Conservation (phyloP, 2,797 vertebrate species). For the Oceanodroma leucorhoa region DNA sequence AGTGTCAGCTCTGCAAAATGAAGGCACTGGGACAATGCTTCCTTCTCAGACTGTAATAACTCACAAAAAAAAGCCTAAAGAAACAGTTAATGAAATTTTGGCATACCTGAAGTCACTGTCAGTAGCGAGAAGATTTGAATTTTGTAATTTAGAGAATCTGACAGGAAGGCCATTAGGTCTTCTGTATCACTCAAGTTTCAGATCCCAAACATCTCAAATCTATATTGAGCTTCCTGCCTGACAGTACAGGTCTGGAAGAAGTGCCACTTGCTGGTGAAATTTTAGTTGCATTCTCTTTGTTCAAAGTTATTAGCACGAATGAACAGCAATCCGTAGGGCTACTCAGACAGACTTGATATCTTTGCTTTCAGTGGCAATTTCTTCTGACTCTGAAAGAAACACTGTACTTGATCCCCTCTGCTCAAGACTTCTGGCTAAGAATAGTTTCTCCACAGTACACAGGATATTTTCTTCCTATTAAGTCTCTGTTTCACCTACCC, state of each 20-base stretch:
- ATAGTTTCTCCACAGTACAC: not conserved
- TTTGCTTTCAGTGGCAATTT: slow-evolving; percentile 23
- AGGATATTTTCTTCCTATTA: not conserved
- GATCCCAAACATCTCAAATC: not conserved
- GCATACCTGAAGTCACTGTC: not conserved
- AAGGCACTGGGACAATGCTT: not conserved
- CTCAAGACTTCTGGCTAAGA: not conserved
- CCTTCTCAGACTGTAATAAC: not conserved
- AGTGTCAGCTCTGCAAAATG: not conserved
- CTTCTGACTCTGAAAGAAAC: not conserved
- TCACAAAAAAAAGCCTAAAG: not conserved
- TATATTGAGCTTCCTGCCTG: not conserved
- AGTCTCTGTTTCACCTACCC: not conserved
- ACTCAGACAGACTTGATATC: not conserved
- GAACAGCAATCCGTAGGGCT: not conserved
- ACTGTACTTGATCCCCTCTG: not conserved
- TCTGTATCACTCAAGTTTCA: not conserved
- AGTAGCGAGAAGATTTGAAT: not conserved
- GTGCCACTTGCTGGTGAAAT: not conserved
- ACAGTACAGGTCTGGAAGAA: not conserved
- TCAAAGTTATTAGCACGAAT: not conserved
- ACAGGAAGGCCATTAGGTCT: not conserved
- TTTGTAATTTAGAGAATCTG: not conserved
- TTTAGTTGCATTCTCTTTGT: not conserved
- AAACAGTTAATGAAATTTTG: not conserved